These are phyloP conservation scores for Podarcis raffonei DNA, from an alignment of 2,113 vertebrate genomes.

Conservation along the genomic window DNA sequence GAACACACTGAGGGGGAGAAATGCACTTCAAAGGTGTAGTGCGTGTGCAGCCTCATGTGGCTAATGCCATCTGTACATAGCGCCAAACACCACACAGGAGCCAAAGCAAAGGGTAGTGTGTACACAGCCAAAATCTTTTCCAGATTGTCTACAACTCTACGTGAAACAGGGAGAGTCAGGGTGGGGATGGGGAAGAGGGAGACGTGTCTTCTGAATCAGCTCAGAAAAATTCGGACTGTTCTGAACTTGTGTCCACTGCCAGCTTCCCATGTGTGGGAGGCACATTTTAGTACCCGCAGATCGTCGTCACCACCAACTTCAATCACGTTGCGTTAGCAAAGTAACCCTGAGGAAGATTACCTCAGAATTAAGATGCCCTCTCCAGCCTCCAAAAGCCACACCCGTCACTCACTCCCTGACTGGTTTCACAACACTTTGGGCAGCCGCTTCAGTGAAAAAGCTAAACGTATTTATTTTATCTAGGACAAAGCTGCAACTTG, in stretches of 20 bases:
- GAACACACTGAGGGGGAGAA: no score
- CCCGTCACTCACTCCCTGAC: constrained; percentile 4
- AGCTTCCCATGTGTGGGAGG: constrained; percentile 45
- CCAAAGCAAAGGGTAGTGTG: no score
- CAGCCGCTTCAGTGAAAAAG: constrained; percentile 26
- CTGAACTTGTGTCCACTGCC: constrained; percentile 45
- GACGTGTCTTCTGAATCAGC: constrained; percentile 34
- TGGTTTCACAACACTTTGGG: constrained; percentile 28
- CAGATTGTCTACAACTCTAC: no score
- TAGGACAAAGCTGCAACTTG: constrained; percentile 13
- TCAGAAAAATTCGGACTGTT: constrained; percentile 47
- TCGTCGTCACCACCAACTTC: constrained; percentile 35
- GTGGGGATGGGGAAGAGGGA: neutral
- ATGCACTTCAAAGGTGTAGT: no score
- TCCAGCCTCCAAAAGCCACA: constrained; percentile 22
- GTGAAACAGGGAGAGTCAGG: neutral
- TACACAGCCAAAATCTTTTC: no score
- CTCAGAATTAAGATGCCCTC: constrained; percentile 20
- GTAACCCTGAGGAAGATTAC: constrained; percentile 50
- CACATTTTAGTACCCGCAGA: constrained; percentile 52
- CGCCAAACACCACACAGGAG: no score
- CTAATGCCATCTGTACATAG: no score
- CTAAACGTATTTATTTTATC: constrained; percentile 12
- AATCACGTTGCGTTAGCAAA: constrained; percentile 33
- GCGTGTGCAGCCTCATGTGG: no score